phyloP scores from a whole-genome alignment of 2,113 vertebrate species.

The Heptranchias perlo region DNA sequence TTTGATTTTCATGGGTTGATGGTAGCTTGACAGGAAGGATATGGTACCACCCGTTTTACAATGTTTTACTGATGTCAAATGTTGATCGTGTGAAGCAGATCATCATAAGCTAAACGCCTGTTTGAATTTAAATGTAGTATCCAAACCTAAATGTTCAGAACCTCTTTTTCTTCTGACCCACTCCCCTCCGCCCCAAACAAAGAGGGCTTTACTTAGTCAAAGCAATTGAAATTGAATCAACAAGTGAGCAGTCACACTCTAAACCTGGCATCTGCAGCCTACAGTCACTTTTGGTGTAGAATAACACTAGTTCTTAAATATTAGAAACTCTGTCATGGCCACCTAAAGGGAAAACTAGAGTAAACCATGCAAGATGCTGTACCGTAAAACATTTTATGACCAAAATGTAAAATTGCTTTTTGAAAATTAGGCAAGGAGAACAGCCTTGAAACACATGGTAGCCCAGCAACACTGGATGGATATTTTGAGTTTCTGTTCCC shows the following conservation, averaged over 20 bases:
- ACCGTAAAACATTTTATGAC: background rate
- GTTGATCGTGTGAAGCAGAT: background rate
- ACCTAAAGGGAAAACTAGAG: background rate
- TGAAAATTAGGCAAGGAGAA: background rate
- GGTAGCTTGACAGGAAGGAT: background rate
- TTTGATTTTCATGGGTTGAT: background rate
- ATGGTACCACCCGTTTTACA: background rate
- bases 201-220: background rate
- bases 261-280: background rate
- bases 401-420: background rate
- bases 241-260: background rate
- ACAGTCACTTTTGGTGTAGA: background rate
- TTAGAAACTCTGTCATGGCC: background rate
- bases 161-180: background rate
- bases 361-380: background rate
- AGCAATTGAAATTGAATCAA: background rate
- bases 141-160: background rate
- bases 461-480: background rate
- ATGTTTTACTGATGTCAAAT: background rate
- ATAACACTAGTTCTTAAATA: background rate
- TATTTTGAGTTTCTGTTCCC: background rate
- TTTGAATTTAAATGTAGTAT: too few relatives aligned
- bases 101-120: background rate
- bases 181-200: background rate
- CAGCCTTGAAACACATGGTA: background rate